Evolutionary conservation across 2,113 vertebrate genomes (phyloP), one percentile per base, ranked within the genome.

Genomic region (Lanius collurio): DNA sequence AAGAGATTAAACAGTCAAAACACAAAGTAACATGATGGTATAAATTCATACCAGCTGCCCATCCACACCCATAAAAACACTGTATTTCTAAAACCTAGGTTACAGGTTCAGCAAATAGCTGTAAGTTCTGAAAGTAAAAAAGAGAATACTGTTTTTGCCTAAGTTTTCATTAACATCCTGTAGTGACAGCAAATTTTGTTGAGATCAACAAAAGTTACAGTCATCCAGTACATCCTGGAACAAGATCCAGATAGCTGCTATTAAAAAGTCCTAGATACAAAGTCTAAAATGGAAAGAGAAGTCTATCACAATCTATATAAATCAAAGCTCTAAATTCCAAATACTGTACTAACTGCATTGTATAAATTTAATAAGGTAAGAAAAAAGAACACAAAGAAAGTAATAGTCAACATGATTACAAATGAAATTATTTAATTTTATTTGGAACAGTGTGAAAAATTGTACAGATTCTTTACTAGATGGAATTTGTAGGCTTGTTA

Each of bases 281-380:
- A 74, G 8, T 62, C n/a, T 73, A 77, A 88, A 60, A 82, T 7
- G 20, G 69, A 87, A 84, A 65, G 23, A 89, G 57, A 84, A 84
- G 28, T 24, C 44, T 82, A 71, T 64, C 52, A 42, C 16, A 71
- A 68, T 46, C 22, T 65, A 20, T 53, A 93, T 76, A 88, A 85
- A 93, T 93, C 50, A 88, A 85, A 87, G n/a, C 15, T 90, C 37
- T 73, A 78, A 93, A 87, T 81, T 87, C 50, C 21, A 92, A 92
- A 69, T 92, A 55, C 42, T 55, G 22, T 74, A 86, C 76, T 93
- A 92, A 97, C 55, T 80, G 15, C 10, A 88, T 86, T 93, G 46
- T 26, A 39, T 70, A 88, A 94, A 96, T 80, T 79, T 59, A 96
- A 94, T 96, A 57, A 94, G 11, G 35, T 65, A 73, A 90, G 50